Base-by-base conservation (phyloP, 2,888 invertebrate genomes). In the Glomeris marginata region DNA sequence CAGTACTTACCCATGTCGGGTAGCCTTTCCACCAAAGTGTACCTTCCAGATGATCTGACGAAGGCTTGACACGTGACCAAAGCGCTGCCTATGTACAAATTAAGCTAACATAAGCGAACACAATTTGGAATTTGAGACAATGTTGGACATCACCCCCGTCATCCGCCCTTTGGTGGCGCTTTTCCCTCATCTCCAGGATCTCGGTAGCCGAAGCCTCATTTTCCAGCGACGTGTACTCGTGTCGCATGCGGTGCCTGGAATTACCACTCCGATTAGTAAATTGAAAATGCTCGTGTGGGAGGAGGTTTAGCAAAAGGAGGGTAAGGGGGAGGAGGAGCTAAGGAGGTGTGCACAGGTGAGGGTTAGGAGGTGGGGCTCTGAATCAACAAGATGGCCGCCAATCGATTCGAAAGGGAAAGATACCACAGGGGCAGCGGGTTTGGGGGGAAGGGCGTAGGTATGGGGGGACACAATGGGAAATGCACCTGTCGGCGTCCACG, bases 1-100 rank as follows among this genome's bases (percentile, higher is more conserved):
- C n/a, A n/a, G n/a, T n/a, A n/a, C n/a, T n/a, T n/a, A 74, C 76
- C 91, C 55, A 91, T 81, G 56, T 81, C 77, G 61, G 80, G 79
- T 56, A 91, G 72, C 61, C 86, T 84, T 47, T 81, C 78, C 58
- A 84, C 74, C 57, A 86, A 74, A 59, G 78, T 79, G 64, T 88
- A 91, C 58, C 88, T 74, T 20, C 64, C 63, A 55, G 76, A 71
- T 58, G 70, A 68, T 59, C 74, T 72, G 55, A 78, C 66, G 64
- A 78, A 77, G 58, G 72, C 72, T 60, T 74, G 74, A 58, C 80
- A 81, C 49, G 77, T 77, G 59, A 76, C 73, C 60, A 78, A 74
- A 28, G 79, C 77, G 52, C 76, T 75, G 59, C 79, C 81, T 66
- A 55, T 20, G 20, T 28, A 28, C n/a, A n/a, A n/a, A n/a, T n/a